A percentile compares a stretch with the other conserved stretches of the same genome.
Evolutionary conservation across 2,113 vertebrate genomes (phyloP).

Genomic region (Protomyctophum bolini): DNA sequence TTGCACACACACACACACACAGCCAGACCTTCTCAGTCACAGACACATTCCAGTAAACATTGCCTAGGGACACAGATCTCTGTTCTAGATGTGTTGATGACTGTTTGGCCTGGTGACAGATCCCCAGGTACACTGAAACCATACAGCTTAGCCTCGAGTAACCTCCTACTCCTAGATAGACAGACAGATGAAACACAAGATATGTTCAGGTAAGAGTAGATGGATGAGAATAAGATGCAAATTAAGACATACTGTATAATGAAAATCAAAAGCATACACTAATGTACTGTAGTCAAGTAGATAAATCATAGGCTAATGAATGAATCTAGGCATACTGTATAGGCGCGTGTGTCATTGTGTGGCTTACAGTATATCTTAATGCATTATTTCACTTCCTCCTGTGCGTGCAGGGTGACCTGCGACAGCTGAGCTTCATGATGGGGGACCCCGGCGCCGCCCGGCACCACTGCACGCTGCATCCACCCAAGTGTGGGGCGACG

Average conservation of each 20-base stretch:
- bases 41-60: slow-evolving; percentile 19
- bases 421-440: slow-evolving; percentile 85
- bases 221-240: no score
- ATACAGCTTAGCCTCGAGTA: not conserved
- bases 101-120: slow-evolving; percentile 24
- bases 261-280: no score
- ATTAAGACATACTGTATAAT: no score
- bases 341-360: not conserved
- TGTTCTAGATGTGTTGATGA: slow-evolving; percentile 7
- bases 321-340: no score
- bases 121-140: not conserved
- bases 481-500: slow-evolving; percentile 49
- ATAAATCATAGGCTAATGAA: no score
- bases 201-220: no score
- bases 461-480: slow-evolving; percentile 74
- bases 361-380: not conserved
- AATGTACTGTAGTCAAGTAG: no score
- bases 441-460: slow-evolving; percentile 77
- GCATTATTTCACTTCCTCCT: not conserved
- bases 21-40: not conserved
- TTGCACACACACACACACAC: not conserved
- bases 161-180: not conserved
- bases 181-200: no score
- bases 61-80: slow-evolving; percentile 10
- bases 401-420: slow-evolving; percentile 79